These are phyloP conservation scores for Sphaeridia pumilis DNA, from an alignment of 2,888 invertebrate genomes.

Conservation along the genomic window DNA sequence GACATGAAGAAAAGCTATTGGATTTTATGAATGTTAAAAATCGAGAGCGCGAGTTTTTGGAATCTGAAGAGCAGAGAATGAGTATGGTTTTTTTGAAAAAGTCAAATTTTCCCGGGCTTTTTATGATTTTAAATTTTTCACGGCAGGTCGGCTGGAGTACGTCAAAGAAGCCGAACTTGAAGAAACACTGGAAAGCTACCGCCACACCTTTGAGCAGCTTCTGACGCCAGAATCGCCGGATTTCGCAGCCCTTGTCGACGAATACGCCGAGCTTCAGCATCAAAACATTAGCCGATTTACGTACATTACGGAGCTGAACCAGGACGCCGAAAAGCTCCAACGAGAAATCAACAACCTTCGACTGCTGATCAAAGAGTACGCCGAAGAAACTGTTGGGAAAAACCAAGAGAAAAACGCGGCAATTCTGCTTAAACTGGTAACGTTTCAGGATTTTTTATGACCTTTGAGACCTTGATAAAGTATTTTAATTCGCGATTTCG, in stretches of 20 bases:
- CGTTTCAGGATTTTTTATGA: neutral
- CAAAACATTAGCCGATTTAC: slow-evolving; percentile 30
- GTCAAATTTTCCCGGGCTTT: no score
- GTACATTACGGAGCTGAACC: slow-evolving; percentile 33
- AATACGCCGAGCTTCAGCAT: slow-evolving; percentile 29
- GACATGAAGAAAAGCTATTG: slow-evolving; percentile 32
- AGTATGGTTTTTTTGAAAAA: slow-evolving; percentile 24
- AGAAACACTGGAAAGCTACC: slow-evolving; percentile 29
- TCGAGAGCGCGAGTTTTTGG: slow-evolving; percentile 30
- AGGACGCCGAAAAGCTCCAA: no score
- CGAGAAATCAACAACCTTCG: slow-evolving; percentile 14
- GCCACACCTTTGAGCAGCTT: slow-evolving; percentile 26
- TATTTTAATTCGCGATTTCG: no score
- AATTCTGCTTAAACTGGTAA: slow-evolving; percentile 20
- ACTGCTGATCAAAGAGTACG: slow-evolving; percentile 21
- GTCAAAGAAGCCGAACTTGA: slow-evolving; percentile 30
- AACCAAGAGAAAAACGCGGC: slow-evolving; percentile 28
- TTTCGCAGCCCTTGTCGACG: slow-evolving; percentile 24
- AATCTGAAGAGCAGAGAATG: slow-evolving; percentile 31
- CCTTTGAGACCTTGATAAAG: neutral
- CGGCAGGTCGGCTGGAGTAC: slow-evolving; percentile 30
- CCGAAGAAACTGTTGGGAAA: slow-evolving; percentile 26
- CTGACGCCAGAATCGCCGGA: slow-evolving; percentile 21
- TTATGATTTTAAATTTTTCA: neutral
- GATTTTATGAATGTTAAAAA: slow-evolving; percentile 34